Percentiles rank a stretch among this genome's conserved stretches.
Conservation (phyloP, 2,113 vertebrate species). For the Trematomus loennbergii region DNA sequence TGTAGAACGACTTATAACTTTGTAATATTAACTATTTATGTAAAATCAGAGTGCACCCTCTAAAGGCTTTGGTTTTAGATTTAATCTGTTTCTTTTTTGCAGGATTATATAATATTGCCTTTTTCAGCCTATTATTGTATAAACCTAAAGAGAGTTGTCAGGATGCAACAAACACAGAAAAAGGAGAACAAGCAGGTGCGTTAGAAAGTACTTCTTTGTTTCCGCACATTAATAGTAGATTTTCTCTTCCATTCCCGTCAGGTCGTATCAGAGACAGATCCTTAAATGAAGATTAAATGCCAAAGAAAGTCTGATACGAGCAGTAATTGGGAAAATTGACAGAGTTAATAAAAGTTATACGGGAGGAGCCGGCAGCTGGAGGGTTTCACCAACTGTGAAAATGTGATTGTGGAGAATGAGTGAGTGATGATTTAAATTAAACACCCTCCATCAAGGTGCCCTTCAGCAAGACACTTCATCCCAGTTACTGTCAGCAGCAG, state of each 20-base stretch:
- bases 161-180: neutral
- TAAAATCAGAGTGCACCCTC: neutral
- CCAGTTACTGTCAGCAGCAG: neutral
- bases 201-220: neutral
- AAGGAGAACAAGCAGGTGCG: neutral
- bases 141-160: neutral
- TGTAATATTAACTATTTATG: no score
- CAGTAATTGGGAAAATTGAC: slow-evolving; percentile 13
- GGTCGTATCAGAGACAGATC: neutral
- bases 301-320: neutral
- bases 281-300: slow-evolving; percentile 6
- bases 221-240: neutral
- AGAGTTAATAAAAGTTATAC: neutral
- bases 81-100: neutral
- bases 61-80: neutral
- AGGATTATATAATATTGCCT: neutral
- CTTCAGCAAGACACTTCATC: slow-evolving; percentile 48
- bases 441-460: slow-evolving; percentile 36
- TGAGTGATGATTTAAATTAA: slow-evolving; percentile 26
- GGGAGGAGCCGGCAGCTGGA: neutral
- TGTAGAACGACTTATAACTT: no score
- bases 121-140: neutral
- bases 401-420: slow-evolving; percentile 21
- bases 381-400: slow-evolving; percentile 6
- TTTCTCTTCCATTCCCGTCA: neutral